Evolutionary conservation across 2,113 vertebrate species (phyloP).

Genomic region (Brachypodius melanocephalos): DNA sequence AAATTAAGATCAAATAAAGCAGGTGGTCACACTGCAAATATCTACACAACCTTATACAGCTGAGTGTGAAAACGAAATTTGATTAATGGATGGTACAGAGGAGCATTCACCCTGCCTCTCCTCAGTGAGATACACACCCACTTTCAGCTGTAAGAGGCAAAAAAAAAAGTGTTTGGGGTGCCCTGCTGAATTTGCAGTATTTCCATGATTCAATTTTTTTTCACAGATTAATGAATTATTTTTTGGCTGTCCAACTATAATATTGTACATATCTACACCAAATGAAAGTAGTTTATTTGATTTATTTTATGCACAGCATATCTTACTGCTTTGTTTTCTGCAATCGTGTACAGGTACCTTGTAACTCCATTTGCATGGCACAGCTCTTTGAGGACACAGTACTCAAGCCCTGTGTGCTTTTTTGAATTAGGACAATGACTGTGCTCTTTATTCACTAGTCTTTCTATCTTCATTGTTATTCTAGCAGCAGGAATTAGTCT

Average conservation of each 20-base stretch:
- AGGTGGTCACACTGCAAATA: neutral
- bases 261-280: neutral
- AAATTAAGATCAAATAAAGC: neutral
- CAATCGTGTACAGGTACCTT: neutral
- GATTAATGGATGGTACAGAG: neutral
- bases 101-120: neutral
- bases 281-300: neutral
- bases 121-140: neutral
- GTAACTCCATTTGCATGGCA: neutral
- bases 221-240: neutral
- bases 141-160: neutral
- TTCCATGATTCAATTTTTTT: neutral
- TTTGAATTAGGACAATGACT: neutral
- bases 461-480: neutral
- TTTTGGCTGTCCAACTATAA: neutral
- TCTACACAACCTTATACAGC: neutral
- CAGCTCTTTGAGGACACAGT: neutral
- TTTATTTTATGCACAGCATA: neutral
- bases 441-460: neutral
- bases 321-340: neutral
- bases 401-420: neutral
- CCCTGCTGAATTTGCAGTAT: neutral
- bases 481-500: neutral
- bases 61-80: neutral
- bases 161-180: neutral